phyloP scores from a whole-genome alignment of 2,113 vertebrate species.

The Embiotoca jacksoni region DNA sequence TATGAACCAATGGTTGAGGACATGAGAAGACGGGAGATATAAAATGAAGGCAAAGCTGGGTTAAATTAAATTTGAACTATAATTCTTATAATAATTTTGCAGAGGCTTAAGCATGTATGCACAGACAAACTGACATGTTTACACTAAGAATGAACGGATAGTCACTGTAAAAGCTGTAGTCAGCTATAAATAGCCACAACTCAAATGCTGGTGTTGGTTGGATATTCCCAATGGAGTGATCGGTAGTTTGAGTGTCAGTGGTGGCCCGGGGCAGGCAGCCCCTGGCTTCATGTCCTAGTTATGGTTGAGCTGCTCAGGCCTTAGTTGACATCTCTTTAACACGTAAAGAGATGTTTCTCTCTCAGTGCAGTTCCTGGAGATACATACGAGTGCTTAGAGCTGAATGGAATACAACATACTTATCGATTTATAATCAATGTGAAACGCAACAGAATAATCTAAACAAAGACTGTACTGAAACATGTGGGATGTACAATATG shows the following conservation, averaged over 20 bases:
- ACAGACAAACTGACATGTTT: neutral
- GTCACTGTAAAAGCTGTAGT: conserved; percentile 23
- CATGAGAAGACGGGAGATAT: neutral
- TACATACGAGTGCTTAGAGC: neutral
- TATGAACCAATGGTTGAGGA: conserved; percentile 1
- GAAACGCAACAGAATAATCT: neutral
- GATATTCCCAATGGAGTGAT: conserved; percentile 60
- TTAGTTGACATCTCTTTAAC: conserved; percentile 38
- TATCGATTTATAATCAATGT: neutral
- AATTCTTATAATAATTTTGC: conserved; percentile 1
- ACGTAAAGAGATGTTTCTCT: neutral
- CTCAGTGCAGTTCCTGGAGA: neutral
- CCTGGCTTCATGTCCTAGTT: conserved; percentile 57
- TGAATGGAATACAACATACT: neutral
- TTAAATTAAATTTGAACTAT: conserved; percentile 6
- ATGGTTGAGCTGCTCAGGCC: conserved; percentile 39
- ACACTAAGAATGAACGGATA: conserved; percentile 20
- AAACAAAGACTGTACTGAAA: conserved; percentile 1
- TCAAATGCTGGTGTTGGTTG: conserved; percentile 33
- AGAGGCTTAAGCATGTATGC: neutral
- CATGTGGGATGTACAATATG: neutral
- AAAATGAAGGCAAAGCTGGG: neutral
- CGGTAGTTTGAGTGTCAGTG: conserved; percentile 50
- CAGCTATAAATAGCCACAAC: conserved; percentile 51
- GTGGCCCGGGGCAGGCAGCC: conserved; percentile 60